phyloP scores from a whole-genome alignment of 2,113 vertebrate species.

The Gopherus evgoodei region DNA sequence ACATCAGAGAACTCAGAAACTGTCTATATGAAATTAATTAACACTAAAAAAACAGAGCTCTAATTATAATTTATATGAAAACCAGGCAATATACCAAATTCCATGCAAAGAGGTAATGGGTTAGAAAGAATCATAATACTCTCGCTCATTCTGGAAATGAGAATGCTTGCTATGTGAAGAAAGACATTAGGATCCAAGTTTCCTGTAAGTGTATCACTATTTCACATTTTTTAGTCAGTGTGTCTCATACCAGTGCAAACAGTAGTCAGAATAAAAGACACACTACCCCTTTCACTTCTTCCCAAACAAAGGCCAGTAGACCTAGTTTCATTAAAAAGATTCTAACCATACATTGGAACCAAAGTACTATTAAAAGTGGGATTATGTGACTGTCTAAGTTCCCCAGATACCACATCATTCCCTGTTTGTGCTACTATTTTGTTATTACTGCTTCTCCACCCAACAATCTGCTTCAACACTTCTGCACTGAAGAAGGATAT shows the following conservation, averaged over 20 bases:
- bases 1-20: background rate
- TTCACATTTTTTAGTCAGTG: background rate
- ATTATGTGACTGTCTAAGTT: background rate
- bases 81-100: background rate
- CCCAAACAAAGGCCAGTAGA: background rate
- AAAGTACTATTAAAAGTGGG: background rate
- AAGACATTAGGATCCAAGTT: background rate
- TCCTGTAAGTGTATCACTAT: background rate
- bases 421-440: background rate
- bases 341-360: background rate
- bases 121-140: background rate
- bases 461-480: too few relatives aligned
- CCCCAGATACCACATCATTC: background rate
- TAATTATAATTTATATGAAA: constrained; percentile 17
- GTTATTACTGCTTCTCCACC: background rate
- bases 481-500: too few relatives aligned
- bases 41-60: background rate
- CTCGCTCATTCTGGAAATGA: background rate
- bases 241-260: background rate
- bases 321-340: background rate
- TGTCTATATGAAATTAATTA: background rate
- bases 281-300: background rate
- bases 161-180: background rate
- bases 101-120: background rate
- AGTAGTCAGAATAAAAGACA: background rate